A percentile compares a stretch with the other conserved stretches of the same genome.
phyloP scores from a whole-genome alignment of 2,888 invertebrate genomes.

The Cistogaster globosa region DNA sequence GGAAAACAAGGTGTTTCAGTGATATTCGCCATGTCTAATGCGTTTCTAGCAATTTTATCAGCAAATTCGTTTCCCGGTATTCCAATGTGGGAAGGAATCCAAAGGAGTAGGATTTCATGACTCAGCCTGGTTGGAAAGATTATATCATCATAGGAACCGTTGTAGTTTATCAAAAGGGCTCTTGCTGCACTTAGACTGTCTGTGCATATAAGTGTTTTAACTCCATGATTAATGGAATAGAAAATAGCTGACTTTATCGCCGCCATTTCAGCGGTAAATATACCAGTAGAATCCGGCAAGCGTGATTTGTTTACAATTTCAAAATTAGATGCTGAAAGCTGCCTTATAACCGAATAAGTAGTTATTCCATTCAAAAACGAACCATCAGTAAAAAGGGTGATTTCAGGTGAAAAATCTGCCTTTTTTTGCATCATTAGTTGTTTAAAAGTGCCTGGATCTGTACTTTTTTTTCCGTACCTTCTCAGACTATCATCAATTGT shows the following conservation, averaged over 20 bases:
- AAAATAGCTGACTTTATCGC: too few relatives aligned
- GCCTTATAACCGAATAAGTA: background rate
- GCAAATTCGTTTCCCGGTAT: constrained; percentile 16
- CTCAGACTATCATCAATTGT: too few relatives aligned
- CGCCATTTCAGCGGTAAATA: too few relatives aligned
- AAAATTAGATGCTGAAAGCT: background rate
- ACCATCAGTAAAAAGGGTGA: background rate
- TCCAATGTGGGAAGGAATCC: constrained; percentile 38
- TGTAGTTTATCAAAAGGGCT: constrained; percentile 2
- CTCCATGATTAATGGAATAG: too few relatives aligned
- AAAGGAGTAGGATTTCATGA: constrained; percentile 2
- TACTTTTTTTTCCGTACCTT: background rate
- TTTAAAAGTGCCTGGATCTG: background rate
- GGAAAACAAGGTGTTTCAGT: constrained; percentile 2
- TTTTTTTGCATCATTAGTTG: background rate
- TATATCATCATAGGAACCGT: background rate
- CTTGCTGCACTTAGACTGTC: background rate
- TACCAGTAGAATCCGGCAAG: too few relatives aligned
- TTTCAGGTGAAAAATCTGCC: background rate
- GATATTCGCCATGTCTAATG: background rate
- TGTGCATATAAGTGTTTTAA: constrained; percentile 5
- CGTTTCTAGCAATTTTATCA: background rate
- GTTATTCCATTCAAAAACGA: background rate
- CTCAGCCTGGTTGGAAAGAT: background rate
- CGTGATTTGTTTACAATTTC: background rate